Conservation (phyloP, 2,113 vertebrate genomes). For the Fregata magnificens region DNA sequence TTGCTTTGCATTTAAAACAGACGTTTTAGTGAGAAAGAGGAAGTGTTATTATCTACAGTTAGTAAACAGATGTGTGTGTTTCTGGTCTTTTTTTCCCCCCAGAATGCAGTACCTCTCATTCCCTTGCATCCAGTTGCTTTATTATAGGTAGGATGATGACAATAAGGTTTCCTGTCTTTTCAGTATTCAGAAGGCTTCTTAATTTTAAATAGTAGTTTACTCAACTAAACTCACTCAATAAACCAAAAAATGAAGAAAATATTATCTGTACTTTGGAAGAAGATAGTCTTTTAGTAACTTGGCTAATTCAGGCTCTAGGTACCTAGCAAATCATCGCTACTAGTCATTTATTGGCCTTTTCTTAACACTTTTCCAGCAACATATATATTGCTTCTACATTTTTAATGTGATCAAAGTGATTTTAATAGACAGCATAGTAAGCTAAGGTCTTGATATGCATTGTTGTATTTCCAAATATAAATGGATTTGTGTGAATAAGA, state of each 20-base stretch:
- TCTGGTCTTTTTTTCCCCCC: neutral
- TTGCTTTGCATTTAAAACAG: neutral
- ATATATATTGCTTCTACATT: neutral
- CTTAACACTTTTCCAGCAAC: neutral
- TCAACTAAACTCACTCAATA: neutral
- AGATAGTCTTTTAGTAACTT: neutral
- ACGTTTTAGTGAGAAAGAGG: neutral
- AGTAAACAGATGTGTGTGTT: neutral
- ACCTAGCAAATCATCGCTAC: neutral
- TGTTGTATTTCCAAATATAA: neutral
- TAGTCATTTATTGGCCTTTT: neutral
- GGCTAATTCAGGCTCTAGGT: neutral
- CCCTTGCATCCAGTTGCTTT: neutral
- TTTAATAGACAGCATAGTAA: neutral
- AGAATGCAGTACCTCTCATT: neutral
- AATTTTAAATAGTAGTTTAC: neutral
- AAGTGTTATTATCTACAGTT: neutral
- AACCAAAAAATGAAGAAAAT: neutral
- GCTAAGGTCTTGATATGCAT: neutral
- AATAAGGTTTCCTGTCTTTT: neutral
- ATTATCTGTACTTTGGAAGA: neutral
- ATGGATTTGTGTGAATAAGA: neutral
- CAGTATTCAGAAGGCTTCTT: neutral
- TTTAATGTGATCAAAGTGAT: neutral
- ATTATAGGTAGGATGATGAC: neutral